Evolutionary conservation across 2,797 vertebrate species (phyloP), one percentile per base, ranked within the genome.

Genomic region (Pantherophis alleghaniensis): DNA sequence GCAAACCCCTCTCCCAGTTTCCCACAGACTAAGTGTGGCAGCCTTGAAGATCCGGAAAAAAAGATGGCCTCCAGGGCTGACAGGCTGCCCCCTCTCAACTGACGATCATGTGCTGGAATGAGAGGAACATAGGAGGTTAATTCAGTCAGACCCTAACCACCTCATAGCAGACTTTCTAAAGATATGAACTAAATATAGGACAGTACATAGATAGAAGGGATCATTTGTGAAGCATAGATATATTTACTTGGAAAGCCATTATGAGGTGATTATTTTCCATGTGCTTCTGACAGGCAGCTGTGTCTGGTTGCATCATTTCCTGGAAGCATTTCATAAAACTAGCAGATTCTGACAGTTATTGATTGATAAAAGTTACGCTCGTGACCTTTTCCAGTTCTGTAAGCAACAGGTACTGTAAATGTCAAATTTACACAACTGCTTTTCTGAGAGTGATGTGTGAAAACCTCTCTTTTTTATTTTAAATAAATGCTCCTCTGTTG

Each of bases 371-470:
- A 12, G 79, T 56, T 20, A 26, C 2, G 22, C 91, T 79, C 28
- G 90, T 91, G 63, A 55, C 87, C 95, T 94, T 95, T 94, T 86
- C 92, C 56, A 2, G 90, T 94, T 95, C 93, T 87, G 74, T 83
- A 94, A 91, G 88, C 91, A 83, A 66, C 53, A 22, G 7, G 88
- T 96, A 88, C 88, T 94, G 74, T 0, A 24, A 94, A 94, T 93
- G 90, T 93, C 92, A 96, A 92, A 95, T 94, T 93, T 95, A 93
- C 95, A 91, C 90, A 89, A 55, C 74, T 90, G 14, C 91, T 92
- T 90, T 1, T 12, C 26, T 53, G 94, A 93, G 32, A 88, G 12
- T 60, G 94, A 53, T 66, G 92, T 92, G 94, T 94, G 89, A 11
- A 51, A 37, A 28, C 87, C 94, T 94, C 10, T 53, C 91, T 92